These are phyloP conservation scores for Cantharis flavilabris DNA, from an alignment of 2,888 invertebrate genomes.

Conservation along the genomic window DNA sequence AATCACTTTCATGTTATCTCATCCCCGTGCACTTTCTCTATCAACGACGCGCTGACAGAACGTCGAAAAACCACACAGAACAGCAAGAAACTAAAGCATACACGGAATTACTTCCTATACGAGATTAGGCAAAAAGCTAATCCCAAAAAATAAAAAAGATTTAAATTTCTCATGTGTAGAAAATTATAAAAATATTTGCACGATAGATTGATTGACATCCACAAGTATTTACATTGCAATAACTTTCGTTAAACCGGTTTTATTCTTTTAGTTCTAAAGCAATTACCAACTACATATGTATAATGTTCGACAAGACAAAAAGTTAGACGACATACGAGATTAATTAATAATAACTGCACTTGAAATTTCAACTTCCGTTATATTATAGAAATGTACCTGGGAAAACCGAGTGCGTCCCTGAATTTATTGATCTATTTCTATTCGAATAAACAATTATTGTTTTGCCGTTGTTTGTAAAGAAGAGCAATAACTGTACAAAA, in stretches of 20 bases:
- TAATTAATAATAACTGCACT: slow-evolving; percentile 19
- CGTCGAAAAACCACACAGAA: slow-evolving; percentile 45
- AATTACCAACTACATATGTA: slow-evolving; percentile 1
- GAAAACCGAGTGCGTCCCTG: slow-evolving; percentile 29
- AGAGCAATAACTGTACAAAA: slow-evolving; percentile 6
- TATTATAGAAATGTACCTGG: slow-evolving; percentile 29
- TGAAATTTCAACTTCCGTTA: slow-evolving; percentile 26
- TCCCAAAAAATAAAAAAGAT: not conserved
- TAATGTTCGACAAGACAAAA: not conserved
- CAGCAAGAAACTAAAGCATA: slow-evolving; percentile 31
- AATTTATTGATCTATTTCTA: slow-evolving; percentile 29
- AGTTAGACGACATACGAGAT: slow-evolving; percentile 5
- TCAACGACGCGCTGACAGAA: slow-evolving; percentile 44
- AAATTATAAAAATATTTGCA: not conserved
- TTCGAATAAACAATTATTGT: slow-evolving; percentile 21
- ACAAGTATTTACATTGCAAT: not conserved
- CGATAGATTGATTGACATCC: not conserved
- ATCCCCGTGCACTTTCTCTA: slow-evolving; percentile 41
- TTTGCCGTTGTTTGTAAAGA: slow-evolving; percentile 17
- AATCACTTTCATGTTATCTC: slow-evolving; percentile 53
- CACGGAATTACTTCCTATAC: slow-evolving; percentile 20
- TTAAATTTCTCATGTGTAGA: not conserved
- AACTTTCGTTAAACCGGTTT: not conserved
- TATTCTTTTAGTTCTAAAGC: not conserved
- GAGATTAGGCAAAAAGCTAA: slow-evolving; percentile 9